Conservation (phyloP, 2,113 vertebrate species). For the Ptilonorhynchus violaceus region DNA sequence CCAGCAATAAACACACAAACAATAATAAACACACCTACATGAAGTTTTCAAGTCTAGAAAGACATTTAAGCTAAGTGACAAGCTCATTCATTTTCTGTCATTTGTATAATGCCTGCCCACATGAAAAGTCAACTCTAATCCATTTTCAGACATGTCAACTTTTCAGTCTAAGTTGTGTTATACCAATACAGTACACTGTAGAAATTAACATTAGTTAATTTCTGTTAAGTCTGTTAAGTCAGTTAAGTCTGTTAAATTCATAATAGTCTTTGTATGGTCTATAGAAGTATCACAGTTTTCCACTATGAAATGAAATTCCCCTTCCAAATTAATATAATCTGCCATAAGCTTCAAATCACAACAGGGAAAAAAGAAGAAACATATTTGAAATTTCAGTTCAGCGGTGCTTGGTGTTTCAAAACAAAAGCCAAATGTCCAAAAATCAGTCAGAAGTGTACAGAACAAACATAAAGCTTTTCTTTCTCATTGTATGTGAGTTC, state of each 20-base stretch:
- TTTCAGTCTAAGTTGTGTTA: background rate
- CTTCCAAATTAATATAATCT: background rate
- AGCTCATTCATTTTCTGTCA: background rate
- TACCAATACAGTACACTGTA: background rate
- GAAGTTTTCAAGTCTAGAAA: background rate
- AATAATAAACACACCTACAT: background rate
- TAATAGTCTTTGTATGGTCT: background rate
- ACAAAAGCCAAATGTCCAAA: background rate
- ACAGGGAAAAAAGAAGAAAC: background rate
- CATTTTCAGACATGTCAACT: background rate
- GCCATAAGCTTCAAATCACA: background rate
- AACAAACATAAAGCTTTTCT: background rate
- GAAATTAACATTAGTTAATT: too few relatives aligned
- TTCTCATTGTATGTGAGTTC: background rate
- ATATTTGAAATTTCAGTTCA: background rate
- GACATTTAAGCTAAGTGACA: background rate
- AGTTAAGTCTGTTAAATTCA: accelerated
- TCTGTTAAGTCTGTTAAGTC: too few relatives aligned
- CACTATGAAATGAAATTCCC: background rate
- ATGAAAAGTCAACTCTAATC: background rate
- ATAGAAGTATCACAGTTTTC: background rate
- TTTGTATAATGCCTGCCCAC: background rate
- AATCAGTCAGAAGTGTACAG: background rate
- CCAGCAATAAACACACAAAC: background rate
- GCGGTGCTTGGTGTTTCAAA: background rate